Evolutionary conservation across 2,888 invertebrate genomes (phyloP).

Genomic region (Loripinus fragilis): DNA sequence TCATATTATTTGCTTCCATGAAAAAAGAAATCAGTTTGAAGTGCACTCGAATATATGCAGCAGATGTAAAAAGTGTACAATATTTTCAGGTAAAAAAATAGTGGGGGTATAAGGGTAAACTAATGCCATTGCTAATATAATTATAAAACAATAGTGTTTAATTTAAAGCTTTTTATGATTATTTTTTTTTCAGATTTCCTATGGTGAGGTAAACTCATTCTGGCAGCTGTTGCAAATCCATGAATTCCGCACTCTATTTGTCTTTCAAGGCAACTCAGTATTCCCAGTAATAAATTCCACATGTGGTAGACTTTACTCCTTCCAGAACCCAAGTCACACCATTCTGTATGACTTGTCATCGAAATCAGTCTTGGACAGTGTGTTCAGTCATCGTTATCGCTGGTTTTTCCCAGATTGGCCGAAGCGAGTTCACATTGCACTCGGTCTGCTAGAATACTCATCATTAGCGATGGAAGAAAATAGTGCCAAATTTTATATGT

Average conservation of each 20-base stretch:
- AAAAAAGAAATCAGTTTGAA: too few species aligned
- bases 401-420: slow-evolving; percentile 75
- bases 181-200: slow-evolving; percentile 68
- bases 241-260: slow-evolving; percentile 73
- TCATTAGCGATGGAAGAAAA: slow-evolving; percentile 71
- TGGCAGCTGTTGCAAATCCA: slow-evolving; percentile 77
- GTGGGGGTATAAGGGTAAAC: too few species aligned
- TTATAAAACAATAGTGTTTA: too few species aligned
- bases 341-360: slow-evolving; percentile 56
- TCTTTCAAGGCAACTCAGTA: slow-evolving; percentile 69
- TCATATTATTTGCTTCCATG: too few species aligned
- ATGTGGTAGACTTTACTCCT: slow-evolving; percentile 72
- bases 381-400: slow-evolving; percentile 64
- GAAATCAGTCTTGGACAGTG: slow-evolving; percentile 41
- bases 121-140: too few species aligned
- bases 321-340: slow-evolving; percentile 61
- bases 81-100: too few species aligned
- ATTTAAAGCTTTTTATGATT: too few species aligned
- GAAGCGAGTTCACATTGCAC: slow-evolving; percentile 71
- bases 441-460: slow-evolving; percentile 76
- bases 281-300: slow-evolving; percentile 72
- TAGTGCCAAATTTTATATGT: slow-evolving; percentile 74
- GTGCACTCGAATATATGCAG: too few species aligned
- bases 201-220: slow-evolving; percentile 76
- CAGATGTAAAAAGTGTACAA: too few species aligned